Evolutionary conservation across 2,888 invertebrate genomes (phyloP).

Genomic region (Bellardia bayeri): DNA sequence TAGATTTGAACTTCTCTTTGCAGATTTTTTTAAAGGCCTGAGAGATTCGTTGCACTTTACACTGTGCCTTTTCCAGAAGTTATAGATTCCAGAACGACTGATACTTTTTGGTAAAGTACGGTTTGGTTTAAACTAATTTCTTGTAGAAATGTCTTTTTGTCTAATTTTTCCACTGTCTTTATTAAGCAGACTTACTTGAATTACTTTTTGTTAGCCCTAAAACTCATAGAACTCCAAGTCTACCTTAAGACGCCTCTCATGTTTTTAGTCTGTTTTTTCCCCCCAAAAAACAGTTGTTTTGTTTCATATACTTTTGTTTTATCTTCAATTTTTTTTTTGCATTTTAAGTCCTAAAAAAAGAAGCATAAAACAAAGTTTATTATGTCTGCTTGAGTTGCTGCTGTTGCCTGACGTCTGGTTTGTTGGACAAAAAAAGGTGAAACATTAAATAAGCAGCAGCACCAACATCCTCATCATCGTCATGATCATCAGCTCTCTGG

Average conservation of each 20-base stretch:
- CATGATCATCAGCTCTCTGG: constrained; percentile 17
- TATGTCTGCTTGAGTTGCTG: constrained; percentile 63
- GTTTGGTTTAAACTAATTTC: too few relatives aligned
- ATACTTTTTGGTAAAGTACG: too few relatives aligned
- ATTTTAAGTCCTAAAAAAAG: constrained; percentile 10
- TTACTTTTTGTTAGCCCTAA: too few relatives aligned
- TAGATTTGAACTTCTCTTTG: too few relatives aligned
- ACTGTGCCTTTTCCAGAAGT: too few relatives aligned
- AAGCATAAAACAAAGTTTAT: constrained; percentile 60
- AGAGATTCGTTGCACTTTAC: too few relatives aligned
- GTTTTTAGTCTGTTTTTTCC: not conserved
- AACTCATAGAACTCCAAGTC: not conserved
- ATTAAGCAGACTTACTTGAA: too few relatives aligned
- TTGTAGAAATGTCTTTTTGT: not conserved
- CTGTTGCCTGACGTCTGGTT: constrained; percentile 46
- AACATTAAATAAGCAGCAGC: constrained; percentile 58
- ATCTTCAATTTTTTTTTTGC: not conserved
- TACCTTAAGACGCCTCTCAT: not conserved
- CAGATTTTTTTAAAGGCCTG: too few relatives aligned
- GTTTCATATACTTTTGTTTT: not conserved
- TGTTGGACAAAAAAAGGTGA: constrained; percentile 29
- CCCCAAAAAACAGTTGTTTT: constrained; percentile 2
- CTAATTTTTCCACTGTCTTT: not conserved
- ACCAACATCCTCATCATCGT: constrained; percentile 34
- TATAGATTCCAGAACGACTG: too few relatives aligned